Percentiles rank a stretch among this genome's conserved stretches.
phyloP scores from a whole-genome alignment of 2,888 invertebrate species.

The Megalurothrips usitatus region DNA sequence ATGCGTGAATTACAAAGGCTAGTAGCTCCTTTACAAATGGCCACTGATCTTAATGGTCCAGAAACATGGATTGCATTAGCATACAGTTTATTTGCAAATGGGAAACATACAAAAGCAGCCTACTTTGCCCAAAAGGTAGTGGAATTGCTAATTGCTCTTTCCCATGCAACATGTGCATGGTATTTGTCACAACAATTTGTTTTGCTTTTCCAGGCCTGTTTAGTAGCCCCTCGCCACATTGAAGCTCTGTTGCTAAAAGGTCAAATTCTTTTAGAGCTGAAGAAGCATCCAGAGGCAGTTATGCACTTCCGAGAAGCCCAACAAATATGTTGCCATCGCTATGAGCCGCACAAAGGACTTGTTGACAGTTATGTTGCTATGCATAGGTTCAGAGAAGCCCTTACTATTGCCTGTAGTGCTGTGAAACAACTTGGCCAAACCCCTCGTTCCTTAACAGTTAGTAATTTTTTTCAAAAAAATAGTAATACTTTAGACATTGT shows the following conservation, averaged over 20 bases:
- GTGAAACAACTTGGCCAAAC: constrained; percentile 67
- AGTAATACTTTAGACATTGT: background rate
- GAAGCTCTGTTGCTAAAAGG: constrained; percentile 72
- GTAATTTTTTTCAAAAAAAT: constrained; percentile 15
- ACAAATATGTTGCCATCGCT: constrained; percentile 58
- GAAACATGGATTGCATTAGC: constrained; percentile 75
- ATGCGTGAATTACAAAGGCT: constrained; percentile 59
- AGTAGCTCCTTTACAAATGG: constrained; percentile 46
- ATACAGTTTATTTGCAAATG: constrained; percentile 60
- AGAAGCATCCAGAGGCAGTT: constrained; percentile 62
- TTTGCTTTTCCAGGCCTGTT: constrained; percentile 51
- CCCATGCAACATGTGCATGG: background rate
- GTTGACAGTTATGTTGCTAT: constrained; percentile 67
- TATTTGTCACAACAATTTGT: background rate
- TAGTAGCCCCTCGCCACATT: constrained; percentile 59
- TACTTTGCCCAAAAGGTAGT: constrained; percentile 65
- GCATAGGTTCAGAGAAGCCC: constrained; percentile 65
- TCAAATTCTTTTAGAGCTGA: constrained; percentile 59
- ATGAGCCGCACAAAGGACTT: constrained; percentile 72
- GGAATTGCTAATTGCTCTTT: constrained; percentile 28
- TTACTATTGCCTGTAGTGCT: constrained; percentile 64
- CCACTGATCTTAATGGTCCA: constrained; percentile 46
- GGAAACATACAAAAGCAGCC: constrained; percentile 63
- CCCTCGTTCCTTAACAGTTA: constrained; percentile 63
- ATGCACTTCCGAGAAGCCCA: constrained; percentile 62